phyloP scores from a whole-genome alignment of 2,113 vertebrate species.

The Hydrolagus affinis region DNA sequence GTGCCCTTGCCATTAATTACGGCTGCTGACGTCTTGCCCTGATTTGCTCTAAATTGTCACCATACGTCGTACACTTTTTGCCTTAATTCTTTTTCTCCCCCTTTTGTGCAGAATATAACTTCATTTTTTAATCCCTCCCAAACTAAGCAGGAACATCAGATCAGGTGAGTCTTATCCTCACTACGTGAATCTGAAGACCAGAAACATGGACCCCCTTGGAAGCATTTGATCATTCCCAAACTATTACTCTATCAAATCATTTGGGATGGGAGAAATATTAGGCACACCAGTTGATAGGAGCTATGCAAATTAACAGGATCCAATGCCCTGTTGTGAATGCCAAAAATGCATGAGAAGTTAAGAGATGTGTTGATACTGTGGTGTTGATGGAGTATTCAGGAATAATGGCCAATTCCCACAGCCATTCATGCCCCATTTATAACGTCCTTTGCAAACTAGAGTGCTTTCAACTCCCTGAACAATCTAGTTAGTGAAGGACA shows the following conservation, averaged over 20 bases:
- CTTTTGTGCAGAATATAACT: no score
- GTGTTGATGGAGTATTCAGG: not conserved
- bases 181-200: not conserved
- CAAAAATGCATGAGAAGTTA: not conserved
- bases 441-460: not conserved
- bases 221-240: not conserved
- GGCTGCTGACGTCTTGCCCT: no score
- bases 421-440: slow-evolving; percentile 5
- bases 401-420: slow-evolving; percentile 5
- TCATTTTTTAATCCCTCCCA: no score
- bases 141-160: no score
- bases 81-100: no score
- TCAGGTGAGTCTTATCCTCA: not conserved
- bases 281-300: not conserved
- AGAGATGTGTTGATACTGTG: not conserved
- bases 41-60: no score
- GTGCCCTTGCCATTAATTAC: no score
- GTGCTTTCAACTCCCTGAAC: not conserved
- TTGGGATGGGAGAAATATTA: not conserved
- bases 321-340: not conserved
- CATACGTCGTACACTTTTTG: no score
- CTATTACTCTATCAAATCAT: not conserved
- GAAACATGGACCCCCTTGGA: not conserved
- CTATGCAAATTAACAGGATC: slow-evolving; percentile 18
- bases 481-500: not conserved